Percentiles rank a stretch among this genome's conserved stretches.
Evolutionary conservation across 2,113 vertebrate genomes (phyloP).

Genomic region (Chloebia gouldiae): DNA sequence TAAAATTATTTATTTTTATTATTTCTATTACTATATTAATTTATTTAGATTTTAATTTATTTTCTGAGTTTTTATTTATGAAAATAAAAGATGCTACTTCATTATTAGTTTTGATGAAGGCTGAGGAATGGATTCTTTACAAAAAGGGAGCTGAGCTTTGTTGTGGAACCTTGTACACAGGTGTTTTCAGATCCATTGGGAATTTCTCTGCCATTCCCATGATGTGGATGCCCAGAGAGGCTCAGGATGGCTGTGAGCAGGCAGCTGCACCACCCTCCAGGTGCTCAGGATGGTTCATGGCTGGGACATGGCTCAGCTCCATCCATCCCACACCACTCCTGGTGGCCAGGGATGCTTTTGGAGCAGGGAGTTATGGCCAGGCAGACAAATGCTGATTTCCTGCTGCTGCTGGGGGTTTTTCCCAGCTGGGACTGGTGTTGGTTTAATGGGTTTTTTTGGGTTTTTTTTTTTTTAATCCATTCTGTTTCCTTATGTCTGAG

Average conservation of each 20-base stretch:
- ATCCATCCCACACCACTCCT: not conserved
- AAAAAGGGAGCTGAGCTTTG: not conserved
- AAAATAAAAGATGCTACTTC: not conserved
- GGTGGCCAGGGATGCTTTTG: not conserved
- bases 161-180: not conserved
- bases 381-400: not conserved
- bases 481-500: not conserved
- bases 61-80: no score
- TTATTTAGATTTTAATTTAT: not conserved
- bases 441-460: not conserved
- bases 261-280: not conserved
- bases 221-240: not conserved
- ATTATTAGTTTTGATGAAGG: not conserved
- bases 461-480: fast-evolving
- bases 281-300: not conserved
- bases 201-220: not conserved
- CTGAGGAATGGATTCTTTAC: not conserved
- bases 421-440: not conserved
- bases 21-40: no score
- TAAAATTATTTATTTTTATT: no score
- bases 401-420: not conserved
- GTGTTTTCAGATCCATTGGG: not conserved
- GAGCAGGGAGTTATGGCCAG: not conserved
- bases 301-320: not conserved
- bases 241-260: not conserved